Evolutionary conservation across 2,888 invertebrate genomes (phyloP).

Genomic region (Cyrtodaria siliqua): DNA sequence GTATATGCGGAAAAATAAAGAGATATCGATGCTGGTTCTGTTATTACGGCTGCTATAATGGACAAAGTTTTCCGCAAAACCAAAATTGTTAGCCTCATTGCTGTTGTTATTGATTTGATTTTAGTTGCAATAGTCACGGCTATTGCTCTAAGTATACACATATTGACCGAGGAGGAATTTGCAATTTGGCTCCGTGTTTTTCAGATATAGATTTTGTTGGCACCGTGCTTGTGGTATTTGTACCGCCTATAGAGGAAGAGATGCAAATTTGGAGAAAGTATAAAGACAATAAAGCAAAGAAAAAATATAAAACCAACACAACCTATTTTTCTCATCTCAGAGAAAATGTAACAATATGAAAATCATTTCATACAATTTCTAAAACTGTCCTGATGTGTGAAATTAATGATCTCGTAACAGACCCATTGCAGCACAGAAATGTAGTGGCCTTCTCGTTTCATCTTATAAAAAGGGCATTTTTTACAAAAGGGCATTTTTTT

Average conservation of each 20-base stretch:
- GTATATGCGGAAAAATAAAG: slow-evolving; percentile 72
- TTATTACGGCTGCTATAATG: slow-evolving; percentile 58
- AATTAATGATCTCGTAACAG: too few relatives aligned
- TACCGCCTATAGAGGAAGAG: slow-evolving; percentile 65
- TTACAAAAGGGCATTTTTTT: too few relatives aligned
- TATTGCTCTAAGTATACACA: slow-evolving; percentile 45
- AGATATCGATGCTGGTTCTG: slow-evolving; percentile 38
- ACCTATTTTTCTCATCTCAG: too few relatives aligned
- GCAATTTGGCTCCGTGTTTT: slow-evolving; percentile 52
- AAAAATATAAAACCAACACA: too few relatives aligned
- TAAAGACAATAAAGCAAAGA: slow-evolving; percentile 34
- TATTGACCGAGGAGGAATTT: slow-evolving; percentile 58
- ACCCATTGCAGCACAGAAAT: too few relatives aligned
- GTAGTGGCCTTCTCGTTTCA: too few relatives aligned
- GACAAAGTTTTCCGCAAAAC: slow-evolving; percentile 57
- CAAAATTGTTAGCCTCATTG: slow-evolving; percentile 42
- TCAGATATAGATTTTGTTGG: slow-evolving; percentile 53
- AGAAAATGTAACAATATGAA: too few relatives aligned
- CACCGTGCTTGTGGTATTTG: slow-evolving; percentile 57
- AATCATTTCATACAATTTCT: too few relatives aligned
- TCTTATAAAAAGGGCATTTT: too few relatives aligned
- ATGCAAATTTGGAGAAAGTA: slow-evolving; percentile 56
- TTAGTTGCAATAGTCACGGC: slow-evolving; percentile 56
- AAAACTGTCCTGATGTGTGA: too few relatives aligned
- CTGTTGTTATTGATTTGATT: slow-evolving; percentile 43